Conservation (phyloP, 2,888 invertebrate genomes). For the Phyllotreta striolata region DNA sequence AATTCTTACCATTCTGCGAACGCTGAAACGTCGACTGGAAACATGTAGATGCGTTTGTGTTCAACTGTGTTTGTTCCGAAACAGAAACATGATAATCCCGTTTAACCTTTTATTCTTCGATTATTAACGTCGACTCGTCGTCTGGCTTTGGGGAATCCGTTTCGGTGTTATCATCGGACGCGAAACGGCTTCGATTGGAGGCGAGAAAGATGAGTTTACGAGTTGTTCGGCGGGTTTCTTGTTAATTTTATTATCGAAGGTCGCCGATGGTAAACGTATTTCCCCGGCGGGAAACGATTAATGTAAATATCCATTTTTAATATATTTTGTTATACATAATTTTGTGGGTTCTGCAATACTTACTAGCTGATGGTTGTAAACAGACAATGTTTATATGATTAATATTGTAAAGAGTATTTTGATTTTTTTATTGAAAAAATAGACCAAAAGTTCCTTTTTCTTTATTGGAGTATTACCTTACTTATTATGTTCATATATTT, state of each 20-base stretch:
- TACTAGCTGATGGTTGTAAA: too few relatives aligned
- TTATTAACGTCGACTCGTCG: slow-evolving; percentile 2
- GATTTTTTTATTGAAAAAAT: too few relatives aligned
- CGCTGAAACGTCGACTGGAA: background rate
- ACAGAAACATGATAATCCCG: background rate
- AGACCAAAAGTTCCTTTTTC: too few relatives aligned
- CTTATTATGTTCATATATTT: too few relatives aligned
- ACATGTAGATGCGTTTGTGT: too few relatives aligned
- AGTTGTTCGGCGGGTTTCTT: slow-evolving; percentile 7
- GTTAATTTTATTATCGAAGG: slow-evolving; percentile 11
- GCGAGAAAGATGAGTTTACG: slow-evolving; percentile 3
- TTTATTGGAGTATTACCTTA: too few relatives aligned
- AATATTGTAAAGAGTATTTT: too few relatives aligned
- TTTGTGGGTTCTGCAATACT: too few relatives aligned
- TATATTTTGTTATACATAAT: too few relatives aligned
- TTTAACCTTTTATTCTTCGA: background rate
- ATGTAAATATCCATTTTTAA: background rate
- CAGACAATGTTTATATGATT: too few relatives aligned
- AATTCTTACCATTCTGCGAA: slow-evolving; percentile 5
- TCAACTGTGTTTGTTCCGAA: too few relatives aligned
- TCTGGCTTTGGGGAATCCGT: slow-evolving; percentile 5
- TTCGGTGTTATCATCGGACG: background rate
- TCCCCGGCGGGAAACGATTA: slow-evolving; percentile 3
- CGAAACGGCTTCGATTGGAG: too few relatives aligned
- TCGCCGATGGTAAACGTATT: slow-evolving; percentile 2